Base-by-base conservation (phyloP, 2,113 vertebrate genomes). In the Nyctereutes procyonoides region DNA sequence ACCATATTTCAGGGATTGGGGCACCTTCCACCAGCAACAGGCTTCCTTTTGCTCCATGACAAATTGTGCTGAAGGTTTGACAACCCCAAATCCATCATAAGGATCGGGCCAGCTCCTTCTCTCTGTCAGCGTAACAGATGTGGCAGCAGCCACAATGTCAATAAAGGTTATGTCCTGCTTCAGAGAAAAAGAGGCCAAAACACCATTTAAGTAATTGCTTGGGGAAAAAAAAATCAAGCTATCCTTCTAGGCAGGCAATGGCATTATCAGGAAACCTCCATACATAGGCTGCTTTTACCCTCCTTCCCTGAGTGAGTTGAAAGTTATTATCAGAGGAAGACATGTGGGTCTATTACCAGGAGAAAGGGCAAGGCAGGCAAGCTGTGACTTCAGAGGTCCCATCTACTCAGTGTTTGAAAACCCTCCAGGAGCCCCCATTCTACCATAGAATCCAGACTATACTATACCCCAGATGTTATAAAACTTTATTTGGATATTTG, bases 161-260 rank as follows among this genome's bases (percentile, higher is more conserved):
- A 58, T 88, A 97, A 98, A 98, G 91, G 94, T 97, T 96, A 87
- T 0, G 71, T 51, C 74, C 97, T 96, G 94, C 96, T 91, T 96
- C 97, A 95, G 84, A 97, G 95, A 71, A 93, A 97, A 93, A 92
- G 69, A 89, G 96, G 69, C 81, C 55, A 93, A 95, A 98, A 86
- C 32, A 71, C 84, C 93, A 69, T 97, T 97, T 98, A 97, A 97
- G 96, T 96, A 93, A 96, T 94, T 96, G 95, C 1, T 19, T 71
- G 76, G 77, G 67, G 0, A 16, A 51, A 93, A 85, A 85, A 82
- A 69, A 80, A 62, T 20, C 92, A 93, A 95, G 84, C 93, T 73
- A 19, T 93, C 90, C 60, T 93, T 79, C 89, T 65, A 84, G 90
- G 71, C 62, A 76, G 90, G 85, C 85, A 26, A 51, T 79, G 30